Evolutionary conservation across 2,888 invertebrate genomes (phyloP).

Genomic region (Coelopa pilipes): DNA sequence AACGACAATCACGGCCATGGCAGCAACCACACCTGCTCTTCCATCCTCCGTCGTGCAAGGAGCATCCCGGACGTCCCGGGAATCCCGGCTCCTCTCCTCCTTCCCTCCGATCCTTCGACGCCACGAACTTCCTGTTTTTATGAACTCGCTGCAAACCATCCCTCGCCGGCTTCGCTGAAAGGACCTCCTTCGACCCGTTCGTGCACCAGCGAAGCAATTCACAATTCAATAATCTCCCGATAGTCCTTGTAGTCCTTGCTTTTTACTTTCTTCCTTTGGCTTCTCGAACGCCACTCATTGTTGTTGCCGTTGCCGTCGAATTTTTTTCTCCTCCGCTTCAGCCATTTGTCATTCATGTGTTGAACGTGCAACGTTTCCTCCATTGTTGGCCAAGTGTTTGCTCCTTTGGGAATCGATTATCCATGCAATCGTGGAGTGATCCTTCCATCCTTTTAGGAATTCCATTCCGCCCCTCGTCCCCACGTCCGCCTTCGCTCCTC

Average conservation of each 20-base stretch:
- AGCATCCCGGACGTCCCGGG: background rate
- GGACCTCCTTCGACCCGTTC: background rate
- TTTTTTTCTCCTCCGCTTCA: slow-evolving; percentile 17
- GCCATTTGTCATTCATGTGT: slow-evolving; percentile 65
- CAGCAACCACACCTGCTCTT: background rate
- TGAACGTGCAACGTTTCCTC: slow-evolving; percentile 46
- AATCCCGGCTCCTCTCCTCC: no score
- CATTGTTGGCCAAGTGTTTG: slow-evolving; percentile 58
- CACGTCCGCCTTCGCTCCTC: background rate
- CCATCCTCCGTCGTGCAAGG: background rate
- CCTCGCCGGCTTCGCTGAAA: background rate
- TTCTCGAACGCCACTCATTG: background rate
- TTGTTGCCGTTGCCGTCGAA: background rate
- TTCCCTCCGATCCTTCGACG: background rate
- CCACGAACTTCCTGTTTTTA: slow-evolving; percentile 10
- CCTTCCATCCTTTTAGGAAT: slow-evolving; percentile 52
- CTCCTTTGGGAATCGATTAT: slow-evolving; percentile 66
- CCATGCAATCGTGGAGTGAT: slow-evolving; percentile 66
- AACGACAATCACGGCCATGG: background rate
- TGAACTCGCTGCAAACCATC: background rate
- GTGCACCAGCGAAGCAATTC: slow-evolving; percentile 18
- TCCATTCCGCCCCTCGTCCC: slow-evolving; percentile 40
- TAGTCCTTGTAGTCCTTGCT: slow-evolving; percentile 29
- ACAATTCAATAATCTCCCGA: slow-evolving; percentile 36
- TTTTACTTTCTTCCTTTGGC: background rate